Base-by-base conservation (phyloP, 2,113 vertebrate genomes). In the Lepidiolamprologus cunningtoni region DNA sequence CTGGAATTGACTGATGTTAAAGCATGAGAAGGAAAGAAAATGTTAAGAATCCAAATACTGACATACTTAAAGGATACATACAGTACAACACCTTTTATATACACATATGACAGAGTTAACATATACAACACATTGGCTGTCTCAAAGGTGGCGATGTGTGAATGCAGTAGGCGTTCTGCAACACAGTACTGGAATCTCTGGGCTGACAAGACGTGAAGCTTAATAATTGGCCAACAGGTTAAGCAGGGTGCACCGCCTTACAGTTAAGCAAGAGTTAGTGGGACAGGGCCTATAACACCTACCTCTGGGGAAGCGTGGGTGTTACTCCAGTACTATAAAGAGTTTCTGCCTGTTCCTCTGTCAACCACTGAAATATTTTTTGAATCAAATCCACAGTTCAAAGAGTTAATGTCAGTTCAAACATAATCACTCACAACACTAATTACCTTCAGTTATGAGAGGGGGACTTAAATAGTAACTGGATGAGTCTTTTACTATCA, bases 191-290 rank as follows among this genome's bases (percentile, higher is more conserved):
- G 37, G 53, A 47, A 55, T 68, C 71, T 40, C 53, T 76, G 31
- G 61, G 26, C 13, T 21, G 66, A 85, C 52, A 57, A 80, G 21
- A 85, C 23, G 37, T 6, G 9, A 80, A 37, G 89, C 86, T 94
- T 90, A 91, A 94, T 89, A 71, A 94, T 86, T 91, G 86, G 40
- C 90, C 85, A 85, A 89, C 52, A 53, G 88, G 91, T 93, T 89
- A 92, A 92, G 82, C 54, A 86, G 88, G 84, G 87, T 63, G 88
- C 82, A 87, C 31, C 16, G 37, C 85, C 81, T 89, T 88, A 87
- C 6, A 54, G 78, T 92, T 52, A 86, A 80, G 42, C 47, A 83
- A 73, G 23, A 54, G 80, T 71, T 50, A 40, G 23, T 4, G 16
- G 79, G 87, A 81, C 53, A 63, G 79, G 52, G 81, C 55, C 45